These are phyloP conservation scores for Otus scops DNA, from an alignment of 2,797 vertebrate genomes.

Conservation along the genomic window DNA sequence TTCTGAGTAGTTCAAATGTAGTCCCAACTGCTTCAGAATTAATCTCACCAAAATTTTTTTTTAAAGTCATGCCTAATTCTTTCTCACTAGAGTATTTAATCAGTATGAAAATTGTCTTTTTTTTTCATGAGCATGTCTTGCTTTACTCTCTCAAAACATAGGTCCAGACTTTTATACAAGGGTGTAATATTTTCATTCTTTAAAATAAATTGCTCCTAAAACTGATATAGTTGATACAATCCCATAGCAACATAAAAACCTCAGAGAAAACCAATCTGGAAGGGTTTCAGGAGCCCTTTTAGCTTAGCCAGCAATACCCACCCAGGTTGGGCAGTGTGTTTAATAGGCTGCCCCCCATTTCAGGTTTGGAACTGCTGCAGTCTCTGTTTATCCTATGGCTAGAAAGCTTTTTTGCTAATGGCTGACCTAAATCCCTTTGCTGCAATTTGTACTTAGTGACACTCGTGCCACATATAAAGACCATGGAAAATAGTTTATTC, in stretches of 20 bases:
- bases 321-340: accelerated
- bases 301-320: not conserved
- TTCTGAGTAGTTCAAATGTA: constrained; percentile 21
- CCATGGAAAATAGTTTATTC: not conserved
- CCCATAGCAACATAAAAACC: accelerated
- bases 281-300: not conserved
- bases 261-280: not conserved
- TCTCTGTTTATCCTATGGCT: not conserved
- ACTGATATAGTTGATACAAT: not conserved
- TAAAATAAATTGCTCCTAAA: not conserved
- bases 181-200: not conserved
- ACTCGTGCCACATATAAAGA: not conserved
- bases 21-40: constrained; percentile 8
- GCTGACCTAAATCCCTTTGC: not conserved
- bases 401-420: not conserved
- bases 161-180: not conserved
- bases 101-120: not conserved
- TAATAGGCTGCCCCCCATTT: not conserved
- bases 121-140: not conserved
- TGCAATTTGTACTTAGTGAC: not conserved
- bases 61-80: not conserved
- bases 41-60: not conserved
- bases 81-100: not conserved
- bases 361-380: not conserved
- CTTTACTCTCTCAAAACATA: not conserved